Evolutionary conservation across 1,140 invertebrate genomes (phyloP).

Genomic region (Cherax destructor): DNA sequence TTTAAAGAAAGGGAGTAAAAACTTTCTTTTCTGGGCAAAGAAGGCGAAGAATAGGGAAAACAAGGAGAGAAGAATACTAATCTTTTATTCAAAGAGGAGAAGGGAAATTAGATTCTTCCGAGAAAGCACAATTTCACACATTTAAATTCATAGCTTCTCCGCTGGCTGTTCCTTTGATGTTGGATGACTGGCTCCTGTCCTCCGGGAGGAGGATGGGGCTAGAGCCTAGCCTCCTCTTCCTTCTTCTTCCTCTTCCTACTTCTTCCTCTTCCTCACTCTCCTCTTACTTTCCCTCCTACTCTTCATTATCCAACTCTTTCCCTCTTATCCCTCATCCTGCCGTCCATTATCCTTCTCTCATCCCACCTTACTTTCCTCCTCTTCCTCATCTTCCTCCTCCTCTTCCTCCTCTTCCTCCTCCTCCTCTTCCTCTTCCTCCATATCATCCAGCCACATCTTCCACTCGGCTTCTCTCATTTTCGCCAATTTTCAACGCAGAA

Average conservation of each 20-base stretch:
- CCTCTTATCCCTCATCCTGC: too few relatives aligned
- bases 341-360: too few relatives aligned
- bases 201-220: too few relatives aligned
- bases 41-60: constrained; percentile 23
- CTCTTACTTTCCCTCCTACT: too few relatives aligned
- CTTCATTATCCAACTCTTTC: too few relatives aligned
- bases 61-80: constrained; percentile 42
- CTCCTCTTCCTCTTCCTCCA: neutral
- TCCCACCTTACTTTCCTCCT: too few relatives aligned
- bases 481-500: neutral
- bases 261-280: too few relatives aligned
- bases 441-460: constrained; percentile 32
- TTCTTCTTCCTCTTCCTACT: neutral
- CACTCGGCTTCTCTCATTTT: constrained; percentile 11
- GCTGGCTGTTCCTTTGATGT: constrained; percentile 23
- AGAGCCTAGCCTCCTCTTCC: too few relatives aligned
- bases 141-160: constrained; percentile 49
- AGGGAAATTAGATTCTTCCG: constrained; percentile 30
- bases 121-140: constrained; percentile 52
- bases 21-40: neutral
- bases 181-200: neutral
- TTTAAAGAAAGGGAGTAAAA: neutral
- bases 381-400: neutral
- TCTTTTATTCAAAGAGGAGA: constrained; percentile 48
- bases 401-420: too few relatives aligned